phyloP scores from a whole-genome alignment of 2,113 vertebrate genomes.

The pig (Sus scrofa) region DNA sequence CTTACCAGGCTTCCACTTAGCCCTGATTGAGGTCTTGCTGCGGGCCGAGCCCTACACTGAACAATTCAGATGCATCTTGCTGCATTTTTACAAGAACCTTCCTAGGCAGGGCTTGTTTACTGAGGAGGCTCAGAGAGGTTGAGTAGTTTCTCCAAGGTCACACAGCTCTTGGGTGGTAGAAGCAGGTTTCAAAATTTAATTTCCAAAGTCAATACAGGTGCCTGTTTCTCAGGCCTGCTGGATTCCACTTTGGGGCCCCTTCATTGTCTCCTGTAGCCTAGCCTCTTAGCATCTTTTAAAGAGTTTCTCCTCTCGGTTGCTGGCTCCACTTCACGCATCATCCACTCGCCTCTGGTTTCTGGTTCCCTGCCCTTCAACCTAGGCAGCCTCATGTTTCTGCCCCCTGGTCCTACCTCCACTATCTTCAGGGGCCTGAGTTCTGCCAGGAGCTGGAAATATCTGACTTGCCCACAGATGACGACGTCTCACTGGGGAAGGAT shows the following conservation, averaged over 20 bases:
- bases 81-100: not conserved
- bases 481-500: not conserved
- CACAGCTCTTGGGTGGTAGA: not conserved
- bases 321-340: fast-evolving
- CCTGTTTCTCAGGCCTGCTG: not conserved
- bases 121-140: not conserved
- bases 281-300: not conserved
- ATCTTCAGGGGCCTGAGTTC: not conserved
- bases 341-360: not conserved
- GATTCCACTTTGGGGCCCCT: not conserved
- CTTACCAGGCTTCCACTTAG: not conserved
- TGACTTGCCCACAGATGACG: not conserved
- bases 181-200: not conserved
- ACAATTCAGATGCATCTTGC: not conserved
- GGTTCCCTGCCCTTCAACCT: not conserved
- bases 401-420: not conserved
- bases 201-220: not conserved
- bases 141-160: not conserved
- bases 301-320: not conserved
- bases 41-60: not conserved
- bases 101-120: not conserved
- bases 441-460: not conserved
- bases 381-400: not conserved
- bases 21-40: not conserved
- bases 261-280: not conserved